phyloP scores from a whole-genome alignment of 2,888 invertebrate genomes.

The Mechanitis messenoides region DNA sequence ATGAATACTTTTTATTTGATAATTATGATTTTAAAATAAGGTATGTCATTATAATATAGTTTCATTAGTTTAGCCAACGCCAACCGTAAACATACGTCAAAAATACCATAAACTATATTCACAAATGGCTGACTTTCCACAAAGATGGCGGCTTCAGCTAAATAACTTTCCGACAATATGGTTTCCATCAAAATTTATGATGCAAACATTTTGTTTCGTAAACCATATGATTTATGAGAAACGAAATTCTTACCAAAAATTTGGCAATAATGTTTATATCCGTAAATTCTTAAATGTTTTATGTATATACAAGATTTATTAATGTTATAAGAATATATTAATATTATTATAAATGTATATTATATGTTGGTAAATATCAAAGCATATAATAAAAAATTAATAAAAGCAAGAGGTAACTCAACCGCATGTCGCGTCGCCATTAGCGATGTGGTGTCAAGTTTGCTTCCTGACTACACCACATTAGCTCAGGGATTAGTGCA shows the following conservation, averaged over 20 bases:
- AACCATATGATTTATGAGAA: conserved; percentile 21
- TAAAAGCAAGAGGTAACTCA: conserved; percentile 22
- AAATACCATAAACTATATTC: too few species aligned
- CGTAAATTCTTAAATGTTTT: background rate
- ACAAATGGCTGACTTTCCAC: background rate
- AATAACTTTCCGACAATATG: conserved; percentile 15
- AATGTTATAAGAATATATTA: background rate
- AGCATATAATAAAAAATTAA: conserved; percentile 4
- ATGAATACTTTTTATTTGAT: too few species aligned
- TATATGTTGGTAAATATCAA: conserved; percentile 2
- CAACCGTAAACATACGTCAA: too few species aligned
- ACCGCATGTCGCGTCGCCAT: conserved; percentile 43
- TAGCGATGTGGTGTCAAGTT: conserved; percentile 54
- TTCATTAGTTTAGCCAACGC: too few species aligned
- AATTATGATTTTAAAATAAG: too few species aligned
- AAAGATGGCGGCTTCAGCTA: conserved; percentile 9
- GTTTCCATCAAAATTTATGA: conserved; percentile 23
- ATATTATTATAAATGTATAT: background rate
- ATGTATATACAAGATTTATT: background rate
- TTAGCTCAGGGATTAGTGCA: conserved; percentile 15
- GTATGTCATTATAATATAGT: too few species aligned
- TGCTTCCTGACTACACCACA: conserved; percentile 49
- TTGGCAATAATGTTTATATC: conserved; percentile 1
- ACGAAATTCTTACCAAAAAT: background rate
- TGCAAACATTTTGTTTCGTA: conserved; percentile 19